Evolutionary conservation across 2,888 invertebrate genomes (phyloP).

Genomic region (Tubulanus polymorphus): DNA sequence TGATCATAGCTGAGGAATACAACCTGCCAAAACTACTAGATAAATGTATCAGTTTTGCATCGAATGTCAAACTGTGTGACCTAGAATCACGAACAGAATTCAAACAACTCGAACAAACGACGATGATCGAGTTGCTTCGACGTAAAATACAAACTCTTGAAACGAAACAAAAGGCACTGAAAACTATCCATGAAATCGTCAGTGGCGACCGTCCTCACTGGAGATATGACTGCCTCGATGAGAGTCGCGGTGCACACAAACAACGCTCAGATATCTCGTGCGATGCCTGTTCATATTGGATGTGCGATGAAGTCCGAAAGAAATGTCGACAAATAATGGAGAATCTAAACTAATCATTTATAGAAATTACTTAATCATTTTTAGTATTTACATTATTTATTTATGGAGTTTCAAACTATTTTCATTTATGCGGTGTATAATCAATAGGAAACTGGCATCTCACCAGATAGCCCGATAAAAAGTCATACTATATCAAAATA

Average conservation of each 20-base stretch:
- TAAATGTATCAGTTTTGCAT: conserved; percentile 33
- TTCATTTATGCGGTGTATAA: no score
- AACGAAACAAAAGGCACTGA: background rate
- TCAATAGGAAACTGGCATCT: no score
- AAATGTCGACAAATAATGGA: background rate
- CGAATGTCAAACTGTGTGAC: conserved; percentile 32
- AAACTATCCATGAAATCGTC: background rate
- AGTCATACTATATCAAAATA: no score
- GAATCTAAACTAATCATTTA: no score
- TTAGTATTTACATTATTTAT: no score
- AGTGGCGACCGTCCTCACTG: background rate
- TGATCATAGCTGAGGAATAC: conserved; percentile 35
- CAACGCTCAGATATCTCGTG: background rate
- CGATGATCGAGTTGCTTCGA: conserved; percentile 21
- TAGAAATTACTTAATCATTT: no score
- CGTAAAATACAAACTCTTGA: background rate
- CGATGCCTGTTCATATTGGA: conserved; percentile 1
- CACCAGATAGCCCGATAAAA: no score
- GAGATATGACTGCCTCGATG: background rate
- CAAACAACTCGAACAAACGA: conserved; percentile 27
- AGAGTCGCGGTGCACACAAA: background rate
- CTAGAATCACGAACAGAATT: conserved; percentile 31
- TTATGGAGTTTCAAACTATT: no score
- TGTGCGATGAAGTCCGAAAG: conserved; percentile 1
- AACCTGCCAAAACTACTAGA: conserved; percentile 27